A percentile compares a stretch with the other conserved stretches of the same genome.
phyloP scores from a whole-genome alignment of 2,888 invertebrate species.

The Automeris io region DNA sequence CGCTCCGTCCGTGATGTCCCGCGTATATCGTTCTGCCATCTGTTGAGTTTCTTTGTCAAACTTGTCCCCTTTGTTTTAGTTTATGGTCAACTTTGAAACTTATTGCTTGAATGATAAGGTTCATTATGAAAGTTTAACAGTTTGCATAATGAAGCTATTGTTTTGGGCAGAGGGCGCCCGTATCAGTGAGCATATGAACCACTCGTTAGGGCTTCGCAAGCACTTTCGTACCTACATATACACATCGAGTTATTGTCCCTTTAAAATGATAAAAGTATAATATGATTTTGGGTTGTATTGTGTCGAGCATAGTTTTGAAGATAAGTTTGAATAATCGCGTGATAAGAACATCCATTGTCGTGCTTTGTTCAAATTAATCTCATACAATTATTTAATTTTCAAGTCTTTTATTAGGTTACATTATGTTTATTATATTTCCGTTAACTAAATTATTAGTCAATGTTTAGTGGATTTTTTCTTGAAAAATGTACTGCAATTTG shows the following conservation, averaged over 20 bases:
- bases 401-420: too few species aligned
- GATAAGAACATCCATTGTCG: neutral
- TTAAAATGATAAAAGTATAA: conserved; percentile 3
- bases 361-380: too few species aligned
- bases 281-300: conserved; percentile 3
- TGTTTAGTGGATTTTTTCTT: too few species aligned
- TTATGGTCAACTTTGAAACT: conserved; percentile 31
- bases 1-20: conserved; percentile 33
- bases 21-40: conserved; percentile 51
- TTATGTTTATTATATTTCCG: too few species aligned
- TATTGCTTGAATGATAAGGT: conserved; percentile 34
- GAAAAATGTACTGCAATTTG: too few species aligned
- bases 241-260: conserved; percentile 11
- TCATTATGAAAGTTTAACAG: conserved; percentile 30
- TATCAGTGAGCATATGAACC: conserved; percentile 48
- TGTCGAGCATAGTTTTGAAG: conserved; percentile 1
- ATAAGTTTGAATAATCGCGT: neutral
- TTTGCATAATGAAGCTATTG: conserved; percentile 45
- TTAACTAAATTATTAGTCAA: too few species aligned
- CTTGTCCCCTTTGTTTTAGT: conserved; percentile 31
- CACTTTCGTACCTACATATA: conserved; percentile 42
- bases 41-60: conserved; percentile 62
- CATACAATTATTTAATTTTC: too few species aligned
- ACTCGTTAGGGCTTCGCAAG: conserved; percentile 41
- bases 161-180: conserved; percentile 46